These are phyloP conservation scores for Leptinotarsa peninsularis DNA, from an alignment of 2,888 invertebrate genomes.

Conservation along the genomic window DNA sequence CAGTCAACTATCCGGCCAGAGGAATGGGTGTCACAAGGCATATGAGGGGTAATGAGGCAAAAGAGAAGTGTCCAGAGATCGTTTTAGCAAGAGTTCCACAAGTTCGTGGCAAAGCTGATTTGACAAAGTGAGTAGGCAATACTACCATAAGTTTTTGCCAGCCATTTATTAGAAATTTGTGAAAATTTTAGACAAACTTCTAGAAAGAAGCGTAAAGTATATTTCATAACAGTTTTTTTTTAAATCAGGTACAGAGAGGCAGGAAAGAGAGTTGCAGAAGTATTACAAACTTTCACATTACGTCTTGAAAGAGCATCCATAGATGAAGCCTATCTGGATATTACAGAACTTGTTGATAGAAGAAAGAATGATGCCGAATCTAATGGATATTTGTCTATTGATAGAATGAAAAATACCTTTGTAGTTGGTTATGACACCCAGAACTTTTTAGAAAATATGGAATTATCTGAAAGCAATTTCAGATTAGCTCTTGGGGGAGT, in stretches of 20 bases:
- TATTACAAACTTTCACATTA: conserved; percentile 83
- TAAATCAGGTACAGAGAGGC: conserved; percentile 82
- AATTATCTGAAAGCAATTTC: conserved; percentile 73
- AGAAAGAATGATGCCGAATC: conserved; percentile 55
- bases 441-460: conserved; percentile 71
- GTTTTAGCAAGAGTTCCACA: conserved; percentile 87
- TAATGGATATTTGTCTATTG: conserved; percentile 49
- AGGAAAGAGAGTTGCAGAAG: conserved; percentile 88
- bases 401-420: conserved; percentile 71
- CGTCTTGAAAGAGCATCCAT: conserved; percentile 93
- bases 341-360: conserved; percentile 78
- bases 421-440: conserved; percentile 74
- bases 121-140: conserved; percentile 77
- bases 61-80: conserved; percentile 88
- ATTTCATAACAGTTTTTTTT: conserved; percentile 7
- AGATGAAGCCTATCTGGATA: conserved; percentile 96
- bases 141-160: not conserved
- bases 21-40: conserved; percentile 89
- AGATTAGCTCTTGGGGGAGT: conserved; percentile 84
- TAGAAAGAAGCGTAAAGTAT: not conserved
- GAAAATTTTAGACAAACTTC: too few species aligned
- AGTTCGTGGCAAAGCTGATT: conserved; percentile 91
- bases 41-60: conserved; percentile 94
- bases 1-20: conserved; percentile 96
- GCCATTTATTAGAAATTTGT: too few species aligned